Evolutionary conservation across 2,888 invertebrate genomes (phyloP).

Genomic region (Monochamus alternatus): DNA sequence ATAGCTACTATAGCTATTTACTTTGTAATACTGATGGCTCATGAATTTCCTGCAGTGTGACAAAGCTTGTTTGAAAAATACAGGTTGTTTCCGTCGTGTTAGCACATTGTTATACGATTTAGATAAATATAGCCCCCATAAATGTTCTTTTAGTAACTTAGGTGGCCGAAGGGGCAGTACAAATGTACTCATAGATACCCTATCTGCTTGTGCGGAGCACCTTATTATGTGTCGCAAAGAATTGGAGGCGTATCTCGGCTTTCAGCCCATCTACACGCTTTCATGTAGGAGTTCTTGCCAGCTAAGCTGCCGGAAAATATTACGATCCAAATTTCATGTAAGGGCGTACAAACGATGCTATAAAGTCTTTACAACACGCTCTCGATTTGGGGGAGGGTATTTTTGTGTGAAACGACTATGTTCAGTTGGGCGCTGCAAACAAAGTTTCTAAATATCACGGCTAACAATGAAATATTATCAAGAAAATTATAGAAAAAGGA

Average conservation of each 20-base stretch:
- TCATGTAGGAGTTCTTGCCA: constrained; percentile 16
- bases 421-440: too few species aligned
- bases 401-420: neutral
- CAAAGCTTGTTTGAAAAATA: too few species aligned
- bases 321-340: constrained; percentile 20
- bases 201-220: constrained; percentile 13
- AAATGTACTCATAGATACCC: neutral
- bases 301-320: constrained; percentile 28
- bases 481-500: too few species aligned
- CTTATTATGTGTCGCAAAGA: constrained; percentile 12
- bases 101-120: too few species aligned
- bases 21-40: too few species aligned
- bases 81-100: too few species aligned
- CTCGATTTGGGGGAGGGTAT: neutral
- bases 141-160: neutral
- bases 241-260: constrained; percentile 17
- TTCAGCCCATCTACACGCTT: constrained; percentile 18
- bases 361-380: constrained; percentile 4
- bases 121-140: neutral
- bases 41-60: too few species aligned
- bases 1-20: too few species aligned
- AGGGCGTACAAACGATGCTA: constrained; percentile 14
- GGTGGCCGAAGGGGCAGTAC: neutral
- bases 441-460: too few species aligned
- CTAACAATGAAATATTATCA: too few species aligned